phyloP scores from a whole-genome alignment of 2,888 invertebrate species.

The Chymomyza caudatula region DNA sequence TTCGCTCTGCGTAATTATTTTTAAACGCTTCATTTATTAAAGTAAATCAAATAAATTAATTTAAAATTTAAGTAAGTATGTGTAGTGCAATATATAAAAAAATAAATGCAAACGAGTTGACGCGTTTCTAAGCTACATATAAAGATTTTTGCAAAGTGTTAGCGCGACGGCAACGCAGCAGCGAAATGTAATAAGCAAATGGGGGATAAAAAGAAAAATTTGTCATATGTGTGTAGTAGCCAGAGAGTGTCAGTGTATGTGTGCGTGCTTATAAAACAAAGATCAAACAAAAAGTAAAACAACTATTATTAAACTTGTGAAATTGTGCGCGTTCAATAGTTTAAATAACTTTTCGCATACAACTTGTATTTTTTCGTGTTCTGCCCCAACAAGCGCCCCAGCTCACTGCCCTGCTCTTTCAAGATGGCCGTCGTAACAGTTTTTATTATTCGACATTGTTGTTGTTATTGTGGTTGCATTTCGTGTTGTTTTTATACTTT shows the following conservation, averaged over 20 bases:
- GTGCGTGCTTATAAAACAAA: slow-evolving; percentile 24
- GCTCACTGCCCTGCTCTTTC: slow-evolving; percentile 61
- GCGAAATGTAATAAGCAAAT: slow-evolving; percentile 46
- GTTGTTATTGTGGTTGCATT: slow-evolving; percentile 49
- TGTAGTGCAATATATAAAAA: slow-evolving; percentile 19
- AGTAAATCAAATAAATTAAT: not conserved
- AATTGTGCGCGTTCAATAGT: slow-evolving; percentile 2
- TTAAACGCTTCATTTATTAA: slow-evolving; percentile 9
- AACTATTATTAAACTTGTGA: not conserved
- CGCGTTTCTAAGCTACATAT: slow-evolving; percentile 17
- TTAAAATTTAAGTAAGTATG: slow-evolving; percentile 51
- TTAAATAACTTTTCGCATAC: slow-evolving; percentile 48
- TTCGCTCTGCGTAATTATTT: slow-evolving; percentile 61
- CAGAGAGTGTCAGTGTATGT: slow-evolving; percentile 33
- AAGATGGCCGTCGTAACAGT: slow-evolving; percentile 77
- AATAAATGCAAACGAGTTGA: slow-evolving; percentile 4
- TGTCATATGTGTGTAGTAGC: slow-evolving; percentile 47
- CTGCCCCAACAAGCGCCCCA: slow-evolving; percentile 25
- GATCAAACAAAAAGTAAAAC: not conserved
- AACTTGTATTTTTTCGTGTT: slow-evolving; percentile 31
- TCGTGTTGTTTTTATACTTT: slow-evolving; percentile 17
- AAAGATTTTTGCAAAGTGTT: slow-evolving; percentile 35
- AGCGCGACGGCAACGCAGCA: slow-evolving; percentile 40
- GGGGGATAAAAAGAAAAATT: slow-evolving; percentile 47
- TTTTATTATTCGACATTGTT: slow-evolving; percentile 64